Conservation (phyloP, 2,113 vertebrate species). For the Campylorhamphus procurvoides region DNA sequence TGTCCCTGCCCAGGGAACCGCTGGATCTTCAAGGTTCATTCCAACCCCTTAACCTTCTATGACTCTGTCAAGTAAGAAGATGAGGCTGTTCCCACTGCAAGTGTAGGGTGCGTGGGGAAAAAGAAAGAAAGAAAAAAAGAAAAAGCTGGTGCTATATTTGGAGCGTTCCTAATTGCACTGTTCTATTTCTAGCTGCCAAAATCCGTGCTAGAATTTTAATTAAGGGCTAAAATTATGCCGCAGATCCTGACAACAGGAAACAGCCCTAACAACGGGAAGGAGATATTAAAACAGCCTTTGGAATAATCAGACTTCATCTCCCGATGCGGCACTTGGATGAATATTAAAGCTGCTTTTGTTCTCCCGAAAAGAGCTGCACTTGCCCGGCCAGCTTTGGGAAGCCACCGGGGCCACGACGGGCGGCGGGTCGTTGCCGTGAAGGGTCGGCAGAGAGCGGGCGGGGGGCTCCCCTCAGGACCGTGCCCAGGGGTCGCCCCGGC, state of each 20-base stretch:
- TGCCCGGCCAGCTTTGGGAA: not conserved
- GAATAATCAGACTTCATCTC: slow-evolving; percentile 29
- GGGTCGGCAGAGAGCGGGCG: not conserved
- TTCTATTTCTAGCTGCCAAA: slow-evolving; percentile 67
- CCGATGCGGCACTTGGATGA: not conserved
- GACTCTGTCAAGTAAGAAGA: not conserved
- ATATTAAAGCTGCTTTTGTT: slow-evolving; percentile 30
- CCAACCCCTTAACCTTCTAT: not conserved
- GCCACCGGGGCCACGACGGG: too few species aligned
- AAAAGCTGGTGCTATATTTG: slow-evolving; percentile 46
- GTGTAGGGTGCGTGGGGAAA: not conserved
- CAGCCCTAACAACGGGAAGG: slow-evolving; percentile 37
- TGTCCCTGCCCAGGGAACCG: not conserved
- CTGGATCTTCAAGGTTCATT: not conserved
- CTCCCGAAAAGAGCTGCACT: not conserved
- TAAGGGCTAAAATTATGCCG: slow-evolving; percentile 47
- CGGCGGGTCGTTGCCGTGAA: not conserved
- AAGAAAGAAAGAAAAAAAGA: not conserved
- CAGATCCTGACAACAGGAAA: slow-evolving; percentile 45
- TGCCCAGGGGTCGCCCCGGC: fast-evolving
- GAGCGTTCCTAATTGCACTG: slow-evolving; percentile 53
- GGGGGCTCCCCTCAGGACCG: too few species aligned
- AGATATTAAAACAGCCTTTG: slow-evolving; percentile 46
- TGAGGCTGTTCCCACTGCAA: not conserved
- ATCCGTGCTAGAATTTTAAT: slow-evolving; percentile 60